Percentiles rank a stretch among this genome's conserved stretches.
These are phyloP conservation scores for Nasua narica DNA, from an alignment of 2,797 vertebrate genomes.

Conservation along the genomic window DNA sequence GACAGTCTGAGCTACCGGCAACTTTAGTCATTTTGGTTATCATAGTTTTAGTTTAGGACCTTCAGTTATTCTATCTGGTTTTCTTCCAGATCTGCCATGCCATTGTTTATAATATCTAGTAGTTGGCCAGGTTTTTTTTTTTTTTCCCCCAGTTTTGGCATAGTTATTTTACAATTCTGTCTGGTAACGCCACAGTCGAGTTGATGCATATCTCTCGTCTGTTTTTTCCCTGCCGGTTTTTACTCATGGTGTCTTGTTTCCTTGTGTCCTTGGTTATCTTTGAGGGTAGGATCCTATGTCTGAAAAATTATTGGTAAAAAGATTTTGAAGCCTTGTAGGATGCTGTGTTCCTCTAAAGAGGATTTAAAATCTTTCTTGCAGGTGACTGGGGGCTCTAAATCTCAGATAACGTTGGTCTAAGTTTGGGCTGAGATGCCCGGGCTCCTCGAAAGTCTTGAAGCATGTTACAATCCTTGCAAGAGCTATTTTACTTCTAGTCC, in stretches of 20 bases:
- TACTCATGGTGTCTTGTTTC: not conserved
- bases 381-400: not conserved
- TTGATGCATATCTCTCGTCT: not conserved
- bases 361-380: not conserved
- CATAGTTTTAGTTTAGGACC: not conserved
- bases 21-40: not conserved
- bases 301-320: not conserved
- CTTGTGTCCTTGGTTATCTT: not conserved
- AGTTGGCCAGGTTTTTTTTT: not conserved
- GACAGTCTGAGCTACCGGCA: not conserved
- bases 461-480: not conserved
- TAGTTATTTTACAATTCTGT: not conserved
- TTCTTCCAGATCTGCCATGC: not conserved
- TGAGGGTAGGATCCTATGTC: not conserved
- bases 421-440: not conserved
- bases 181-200: not conserved
- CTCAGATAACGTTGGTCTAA: not conserved
- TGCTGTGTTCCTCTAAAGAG: not conserved
- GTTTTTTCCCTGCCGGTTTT: not conserved
- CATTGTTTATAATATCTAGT: not conserved
- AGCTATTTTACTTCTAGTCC: not conserved
- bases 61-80: not conserved
- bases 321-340: not conserved
- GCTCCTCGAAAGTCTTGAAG: not conserved
- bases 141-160: not conserved